phyloP scores from a whole-genome alignment of 2,888 invertebrate species.

The Limnephilus rhombicus region DNA sequence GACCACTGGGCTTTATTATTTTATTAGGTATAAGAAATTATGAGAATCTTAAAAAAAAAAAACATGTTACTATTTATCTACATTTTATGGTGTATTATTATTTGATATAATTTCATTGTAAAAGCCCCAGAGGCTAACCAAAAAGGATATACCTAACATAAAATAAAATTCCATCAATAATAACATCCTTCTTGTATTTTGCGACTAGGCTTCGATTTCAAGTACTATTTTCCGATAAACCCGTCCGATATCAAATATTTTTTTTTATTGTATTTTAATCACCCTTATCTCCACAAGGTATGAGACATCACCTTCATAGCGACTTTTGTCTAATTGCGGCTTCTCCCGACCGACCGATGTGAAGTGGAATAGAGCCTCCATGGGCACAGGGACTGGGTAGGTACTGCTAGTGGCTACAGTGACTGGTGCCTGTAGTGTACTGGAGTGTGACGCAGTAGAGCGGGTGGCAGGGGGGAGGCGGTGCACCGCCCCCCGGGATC shows the following conservation, averaged over 20 bases:
- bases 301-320: neutral
- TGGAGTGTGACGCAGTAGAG: conserved; percentile 15
- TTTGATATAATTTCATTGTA: neutral
- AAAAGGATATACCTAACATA: neutral
- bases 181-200: no score
- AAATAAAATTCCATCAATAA: no score
- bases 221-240: neutral
- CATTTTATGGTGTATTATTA: neutral
- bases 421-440: neutral
- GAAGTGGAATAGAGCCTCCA: neutral
- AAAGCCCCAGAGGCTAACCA: neutral
- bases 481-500: conserved; percentile 27
- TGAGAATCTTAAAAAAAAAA: no score
- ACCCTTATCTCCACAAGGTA: neutral
- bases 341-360: neutral
- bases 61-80: no score
- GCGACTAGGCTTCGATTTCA: neutral
- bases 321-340: neutral
- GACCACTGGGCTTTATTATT: no score
- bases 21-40: no score
- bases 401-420: neutral
- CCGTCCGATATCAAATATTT: no score
- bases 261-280: neutral
- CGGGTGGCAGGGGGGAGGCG: neutral
- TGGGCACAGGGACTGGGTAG: no score